Base-by-base conservation (phyloP, 2,888 invertebrate species). In the Brachypterus glaber region DNA sequence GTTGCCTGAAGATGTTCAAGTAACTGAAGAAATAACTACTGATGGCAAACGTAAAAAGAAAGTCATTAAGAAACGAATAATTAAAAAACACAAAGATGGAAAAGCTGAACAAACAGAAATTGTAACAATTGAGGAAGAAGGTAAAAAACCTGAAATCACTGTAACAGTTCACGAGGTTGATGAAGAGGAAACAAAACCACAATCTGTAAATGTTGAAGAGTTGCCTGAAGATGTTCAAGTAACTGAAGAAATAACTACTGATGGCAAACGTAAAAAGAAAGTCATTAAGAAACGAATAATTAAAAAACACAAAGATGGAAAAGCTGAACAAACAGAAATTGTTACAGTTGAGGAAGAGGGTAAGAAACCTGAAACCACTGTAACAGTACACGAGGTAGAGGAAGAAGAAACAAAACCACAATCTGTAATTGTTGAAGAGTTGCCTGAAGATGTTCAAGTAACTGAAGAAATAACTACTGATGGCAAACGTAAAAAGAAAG, bases 61-160 rank as follows among this genome's bases (percentile, higher is more conserved):
- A 34, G 41, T 37, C 2, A 40, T 33, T 7, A 47, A 41, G 31
- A 46, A 41, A 27, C 35, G 40, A 3, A 32, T 37, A 17, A 45
- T 53, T 30, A 47, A 51, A 37, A 49, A 50, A 49, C 45, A 26
- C n/a, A 45, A 41, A 33, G 41, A 27, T 7, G 21, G 49, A 33
- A 42, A 49, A 51, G 50, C 54, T 39, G 52, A 60, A 51, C 47
- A 56, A 0, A 59, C 63, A 30, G 59, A 71, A 65, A 67, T 68
- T 53, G 53, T 58, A 13, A 63, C 58, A 1, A 55, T 62, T 30
- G 64, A 68, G 49, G 66, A 66, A 46, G 64, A 64, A 41, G 64
- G 67, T 30, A 57, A 57, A 3, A 39, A 51, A 17, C 49, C 54
- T 15, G 52, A 53, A 45, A 48, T 47, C 0, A 57, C 53, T 1